Evolutionary conservation across 2,113 vertebrate genomes (phyloP).

Genomic region (Bubo bubo): DNA sequence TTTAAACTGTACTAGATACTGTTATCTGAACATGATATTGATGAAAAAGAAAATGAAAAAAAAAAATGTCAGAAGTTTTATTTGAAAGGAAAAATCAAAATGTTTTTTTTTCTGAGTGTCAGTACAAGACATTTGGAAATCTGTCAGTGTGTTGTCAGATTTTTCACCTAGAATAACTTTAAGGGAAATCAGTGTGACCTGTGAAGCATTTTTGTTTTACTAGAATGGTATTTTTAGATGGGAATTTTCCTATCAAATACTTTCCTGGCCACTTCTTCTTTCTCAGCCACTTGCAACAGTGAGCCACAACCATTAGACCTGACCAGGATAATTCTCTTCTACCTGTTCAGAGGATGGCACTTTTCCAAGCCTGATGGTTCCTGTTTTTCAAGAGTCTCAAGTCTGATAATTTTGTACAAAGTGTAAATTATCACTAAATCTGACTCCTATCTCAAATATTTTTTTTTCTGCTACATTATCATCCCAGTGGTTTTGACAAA

Average conservation of each 20-base stretch:
- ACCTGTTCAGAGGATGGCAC: neutral
- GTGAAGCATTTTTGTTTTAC: neutral
- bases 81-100: neutral
- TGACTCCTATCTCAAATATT: neutral
- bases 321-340: neutral
- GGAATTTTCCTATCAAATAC: neutral
- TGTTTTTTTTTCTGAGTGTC: rapidly evolving
- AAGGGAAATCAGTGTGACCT: neutral
- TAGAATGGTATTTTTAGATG: neutral
- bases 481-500: neutral
- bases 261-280: neutral
- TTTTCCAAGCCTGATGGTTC: neutral
- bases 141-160: neutral
- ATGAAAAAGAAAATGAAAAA: neutral
- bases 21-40: neutral
- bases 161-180: neutral
- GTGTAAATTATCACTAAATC: neutral
- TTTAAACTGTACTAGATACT: neutral
- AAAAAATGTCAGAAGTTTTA: neutral
- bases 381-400: neutral
- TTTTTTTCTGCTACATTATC: neutral
- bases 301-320: neutral
- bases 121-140: neutral
- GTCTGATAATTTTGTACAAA: neutral
- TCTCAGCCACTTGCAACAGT: neutral